Conservation (phyloP, 1,140 invertebrate genomes). For the Aradophagus sp. region DNA sequence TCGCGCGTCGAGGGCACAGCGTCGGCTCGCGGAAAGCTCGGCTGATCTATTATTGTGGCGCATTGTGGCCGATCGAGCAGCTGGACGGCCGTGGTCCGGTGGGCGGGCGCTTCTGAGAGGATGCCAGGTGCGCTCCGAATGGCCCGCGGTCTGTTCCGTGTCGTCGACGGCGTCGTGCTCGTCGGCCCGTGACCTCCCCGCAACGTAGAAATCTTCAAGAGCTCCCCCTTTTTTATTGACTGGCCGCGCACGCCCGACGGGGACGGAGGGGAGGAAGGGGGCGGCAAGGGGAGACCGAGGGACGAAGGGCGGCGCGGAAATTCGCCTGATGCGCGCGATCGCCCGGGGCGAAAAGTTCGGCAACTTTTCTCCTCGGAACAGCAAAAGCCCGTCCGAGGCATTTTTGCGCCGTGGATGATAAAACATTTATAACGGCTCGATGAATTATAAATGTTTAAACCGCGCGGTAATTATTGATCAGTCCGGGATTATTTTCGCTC, state of each 20-base stretch:
- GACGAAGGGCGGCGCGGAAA: background rate
- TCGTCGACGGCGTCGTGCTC: slow-evolving; percentile 28
- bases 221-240: slow-evolving; percentile 27
- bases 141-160: slow-evolving; percentile 41
- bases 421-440: slow-evolving; percentile 12
- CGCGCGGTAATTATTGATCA: slow-evolving; percentile 18
- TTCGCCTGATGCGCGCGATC: slow-evolving; percentile 3
- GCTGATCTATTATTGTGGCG: slow-evolving; percentile 46
- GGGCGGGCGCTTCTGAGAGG: slow-evolving; percentile 57
- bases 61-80: slow-evolving; percentile 55
- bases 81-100: slow-evolving; percentile 47
- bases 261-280: too few relatives aligned
- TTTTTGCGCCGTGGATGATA: background rate
- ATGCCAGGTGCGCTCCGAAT: slow-evolving; percentile 55
- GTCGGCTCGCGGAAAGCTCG: slow-evolving; percentile 32
- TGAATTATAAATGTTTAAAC: slow-evolving; percentile 14
- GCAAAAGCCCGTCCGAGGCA: background rate
- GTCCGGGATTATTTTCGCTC: slow-evolving; percentile 5
- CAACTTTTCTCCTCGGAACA: background rate
- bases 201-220: slow-evolving; percentile 39
- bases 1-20: slow-evolving; percentile 1
- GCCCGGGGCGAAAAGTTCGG: background rate
- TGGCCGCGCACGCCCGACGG: background rate
- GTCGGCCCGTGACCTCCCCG: too few relatives aligned
- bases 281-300: too few relatives aligned